Conservation (phyloP, 2,888 invertebrate species). For the Hydrotaea diabolus region DNA sequence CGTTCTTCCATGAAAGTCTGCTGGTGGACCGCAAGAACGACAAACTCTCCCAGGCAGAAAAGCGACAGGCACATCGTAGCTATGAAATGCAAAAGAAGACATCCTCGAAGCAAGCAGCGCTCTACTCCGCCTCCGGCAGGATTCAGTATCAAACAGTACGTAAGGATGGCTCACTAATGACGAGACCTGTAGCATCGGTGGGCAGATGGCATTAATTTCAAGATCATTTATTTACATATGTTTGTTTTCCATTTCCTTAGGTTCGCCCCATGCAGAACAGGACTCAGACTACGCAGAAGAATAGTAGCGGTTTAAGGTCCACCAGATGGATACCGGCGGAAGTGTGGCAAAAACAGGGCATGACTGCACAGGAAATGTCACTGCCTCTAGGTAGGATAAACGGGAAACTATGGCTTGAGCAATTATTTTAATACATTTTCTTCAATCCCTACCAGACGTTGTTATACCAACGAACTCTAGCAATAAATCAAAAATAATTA, state of each 20-base stretch:
- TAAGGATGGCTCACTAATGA: constrained; percentile 83
- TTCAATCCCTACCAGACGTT: constrained; percentile 83
- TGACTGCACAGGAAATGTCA: constrained; percentile 97
- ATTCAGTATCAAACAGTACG: constrained; percentile 84
- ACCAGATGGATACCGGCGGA: constrained; percentile 92
- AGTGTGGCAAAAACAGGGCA: constrained; percentile 95
- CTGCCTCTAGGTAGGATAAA: constrained; percentile 86
- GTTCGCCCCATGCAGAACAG: constrained; percentile 91
- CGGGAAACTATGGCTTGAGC: neutral
- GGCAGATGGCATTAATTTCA: constrained; percentile 78
- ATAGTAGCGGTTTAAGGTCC: constrained; percentile 80
- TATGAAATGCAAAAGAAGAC: constrained; percentile 97
- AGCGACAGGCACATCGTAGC: constrained; percentile 93
- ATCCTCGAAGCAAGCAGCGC: constrained; percentile 85
- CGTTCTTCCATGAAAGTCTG: constrained; percentile 97
- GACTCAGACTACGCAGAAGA: constrained; percentile 72
- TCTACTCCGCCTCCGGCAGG: constrained; percentile 81
- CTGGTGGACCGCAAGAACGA: constrained; percentile 97
- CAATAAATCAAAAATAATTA: constrained; percentile 92
- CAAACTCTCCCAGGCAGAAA: constrained; percentile 95
- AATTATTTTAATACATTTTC: neutral
- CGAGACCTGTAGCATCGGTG: constrained; percentile 86
- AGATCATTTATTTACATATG: neutral
- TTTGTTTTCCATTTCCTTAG: constrained; percentile 70
- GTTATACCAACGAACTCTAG: constrained; percentile 95